These are phyloP conservation scores for Norana najaformis DNA, from an alignment of 2,888 invertebrate genomes.

Conservation along the genomic window DNA sequence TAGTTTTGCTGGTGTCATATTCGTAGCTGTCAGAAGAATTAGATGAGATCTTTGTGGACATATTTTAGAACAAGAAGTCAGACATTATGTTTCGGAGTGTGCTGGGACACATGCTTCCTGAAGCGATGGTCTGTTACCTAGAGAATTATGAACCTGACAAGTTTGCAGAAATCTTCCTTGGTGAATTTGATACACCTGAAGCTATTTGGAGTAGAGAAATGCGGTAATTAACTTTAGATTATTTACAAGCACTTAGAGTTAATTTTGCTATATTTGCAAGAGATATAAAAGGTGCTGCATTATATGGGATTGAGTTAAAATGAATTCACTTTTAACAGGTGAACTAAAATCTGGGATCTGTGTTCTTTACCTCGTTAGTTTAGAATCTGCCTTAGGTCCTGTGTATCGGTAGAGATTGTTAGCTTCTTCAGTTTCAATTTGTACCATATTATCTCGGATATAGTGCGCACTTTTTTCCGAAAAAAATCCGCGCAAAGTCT, in stretches of 20 bases:
- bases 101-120: slow-evolving; percentile 88
- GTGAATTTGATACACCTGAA: slow-evolving; percentile 98
- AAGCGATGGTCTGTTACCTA: slow-evolving; percentile 97
- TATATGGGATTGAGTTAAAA: no score
- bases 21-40: no score
- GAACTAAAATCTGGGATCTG: no score
- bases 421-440: no score
- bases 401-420: no score
- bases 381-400: no score
- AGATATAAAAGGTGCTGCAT: background rate
- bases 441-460: no score
- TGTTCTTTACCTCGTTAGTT: background rate
- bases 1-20: no score
- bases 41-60: background rate
- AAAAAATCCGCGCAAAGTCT: no score
- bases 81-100: slow-evolving; percentile 87
- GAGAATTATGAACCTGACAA: slow-evolving; percentile 98
- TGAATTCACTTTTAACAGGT: no score
- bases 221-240: slow-evolving; percentile 68
- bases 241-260: background rate
- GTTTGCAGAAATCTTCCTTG: slow-evolving; percentile 84
- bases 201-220: slow-evolving; percentile 98
- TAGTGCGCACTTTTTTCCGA: no score
- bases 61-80: slow-evolving; percentile 47
- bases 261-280: background rate